Evolutionary conservation across 1,140 invertebrate species (phyloP).

Genomic region (Philopotamus ludificatus): DNA sequence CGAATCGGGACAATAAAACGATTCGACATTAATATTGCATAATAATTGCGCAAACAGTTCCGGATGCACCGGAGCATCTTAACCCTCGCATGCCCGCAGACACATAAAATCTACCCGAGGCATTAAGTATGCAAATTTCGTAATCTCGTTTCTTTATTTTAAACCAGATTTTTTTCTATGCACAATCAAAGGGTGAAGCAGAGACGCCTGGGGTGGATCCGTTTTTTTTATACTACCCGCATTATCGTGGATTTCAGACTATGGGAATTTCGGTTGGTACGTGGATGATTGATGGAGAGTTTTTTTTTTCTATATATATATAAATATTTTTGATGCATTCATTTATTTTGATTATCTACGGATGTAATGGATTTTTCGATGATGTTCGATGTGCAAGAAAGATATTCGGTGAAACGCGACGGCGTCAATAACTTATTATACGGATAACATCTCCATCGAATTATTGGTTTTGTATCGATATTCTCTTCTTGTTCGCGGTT

Average conservation of each 20-base stretch:
- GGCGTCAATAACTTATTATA: conserved; percentile 4
- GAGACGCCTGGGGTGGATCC: neutral
- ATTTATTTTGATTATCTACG: conserved; percentile 12
- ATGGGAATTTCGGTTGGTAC: neutral
- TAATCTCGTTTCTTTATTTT: conserved; percentile 8
- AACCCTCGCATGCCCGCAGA: neutral
- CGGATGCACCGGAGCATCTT: no score
- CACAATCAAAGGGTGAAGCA: neutral
- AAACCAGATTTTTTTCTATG: neutral
- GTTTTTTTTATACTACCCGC: no score
- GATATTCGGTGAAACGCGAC: neutral
- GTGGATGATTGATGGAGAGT: conserved; percentile 4
- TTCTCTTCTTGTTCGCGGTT: no score
- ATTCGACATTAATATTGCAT: no score
- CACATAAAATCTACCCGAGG: neutral
- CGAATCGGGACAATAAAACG: no score
- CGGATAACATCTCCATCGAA: no score
- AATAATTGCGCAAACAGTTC: no score
- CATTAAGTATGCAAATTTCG: conserved; percentile 1
- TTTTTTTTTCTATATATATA: neutral
- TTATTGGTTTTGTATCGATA: no score
- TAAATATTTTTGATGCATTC: neutral
- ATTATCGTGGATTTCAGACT: no score
- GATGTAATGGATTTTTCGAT: no score
- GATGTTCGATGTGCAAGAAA: no score